phyloP scores from a whole-genome alignment of 2,888 invertebrate species.

The Xylophagus ater region DNA sequence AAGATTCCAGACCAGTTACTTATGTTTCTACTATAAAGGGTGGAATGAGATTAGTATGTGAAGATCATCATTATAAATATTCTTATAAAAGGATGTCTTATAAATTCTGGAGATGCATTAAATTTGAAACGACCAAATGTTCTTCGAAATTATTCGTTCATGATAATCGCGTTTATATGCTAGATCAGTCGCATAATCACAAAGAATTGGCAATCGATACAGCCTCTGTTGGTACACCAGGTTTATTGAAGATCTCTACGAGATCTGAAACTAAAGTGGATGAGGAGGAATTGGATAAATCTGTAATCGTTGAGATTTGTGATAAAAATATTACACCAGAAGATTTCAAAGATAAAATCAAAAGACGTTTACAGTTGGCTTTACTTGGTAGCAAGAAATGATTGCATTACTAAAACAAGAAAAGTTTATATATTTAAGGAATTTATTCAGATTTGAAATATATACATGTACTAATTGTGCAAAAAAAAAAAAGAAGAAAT shows the following conservation, averaged over 20 bases:
- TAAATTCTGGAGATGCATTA: slow-evolving; percentile 16
- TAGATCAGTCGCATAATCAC: slow-evolving; percentile 33
- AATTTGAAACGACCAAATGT: slow-evolving; percentile 22
- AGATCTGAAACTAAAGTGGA: too few relatives aligned
- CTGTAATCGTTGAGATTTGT: slow-evolving; percentile 1
- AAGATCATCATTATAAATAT: slow-evolving; percentile 34
- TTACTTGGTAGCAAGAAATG: slow-evolving; percentile 22
- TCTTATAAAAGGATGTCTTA: slow-evolving; percentile 32
- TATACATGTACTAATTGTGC: too few relatives aligned
- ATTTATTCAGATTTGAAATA: background rate
- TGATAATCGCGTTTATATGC: slow-evolving; percentile 30
- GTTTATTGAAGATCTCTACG: too few relatives aligned
- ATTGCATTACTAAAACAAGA: background rate
- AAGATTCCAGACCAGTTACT: slow-evolving; percentile 20
- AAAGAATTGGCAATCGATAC: slow-evolving; percentile 34
- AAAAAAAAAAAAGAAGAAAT: too few relatives aligned
- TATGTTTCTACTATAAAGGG: slow-evolving; percentile 36
- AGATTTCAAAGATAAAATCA: slow-evolving; percentile 35
- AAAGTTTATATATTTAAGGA: background rate
- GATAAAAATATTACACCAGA: too few relatives aligned
- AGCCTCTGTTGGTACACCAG: slow-evolving; percentile 21
- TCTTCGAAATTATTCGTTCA: slow-evolving; percentile 31
- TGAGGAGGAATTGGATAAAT: background rate
- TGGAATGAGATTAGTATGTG: slow-evolving; percentile 34
- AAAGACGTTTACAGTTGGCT: slow-evolving; percentile 32